These are phyloP conservation scores for Pollenia amentaria DNA, from an alignment of 2,888 invertebrate species.

Conservation along the genomic window DNA sequence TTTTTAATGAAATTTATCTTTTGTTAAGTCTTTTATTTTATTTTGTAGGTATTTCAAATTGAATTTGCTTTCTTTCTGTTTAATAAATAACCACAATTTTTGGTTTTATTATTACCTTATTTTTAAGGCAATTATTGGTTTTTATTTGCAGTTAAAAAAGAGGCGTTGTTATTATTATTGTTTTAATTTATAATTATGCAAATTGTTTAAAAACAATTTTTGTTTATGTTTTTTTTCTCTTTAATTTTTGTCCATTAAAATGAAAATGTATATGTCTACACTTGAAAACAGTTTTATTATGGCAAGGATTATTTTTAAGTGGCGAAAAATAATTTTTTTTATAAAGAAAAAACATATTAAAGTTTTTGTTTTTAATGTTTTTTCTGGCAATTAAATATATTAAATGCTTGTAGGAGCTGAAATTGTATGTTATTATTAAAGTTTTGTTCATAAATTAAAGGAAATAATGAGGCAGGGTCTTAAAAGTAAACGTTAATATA, in stretches of 20 bases:
- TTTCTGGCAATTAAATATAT: conserved; percentile 5
- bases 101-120: conserved; percentile 66
- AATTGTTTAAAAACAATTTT: conserved; percentile 66
- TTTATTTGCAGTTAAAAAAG: conserved; percentile 55
- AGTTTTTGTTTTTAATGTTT: neutral
- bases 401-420: neutral
- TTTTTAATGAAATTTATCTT: neutral
- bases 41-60: conserved; percentile 23
- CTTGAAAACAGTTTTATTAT: conserved; percentile 46
- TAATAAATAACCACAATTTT: conserved; percentile 64
- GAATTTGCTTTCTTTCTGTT: conserved; percentile 27
- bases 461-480: neutral
- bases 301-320: conserved; percentile 47
- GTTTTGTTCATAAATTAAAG: conserved; percentile 23
- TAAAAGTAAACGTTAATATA: neutral
- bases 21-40: neutral
- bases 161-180: conserved; percentile 66
- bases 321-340: neutral
- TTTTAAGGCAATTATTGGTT: conserved; percentile 67
- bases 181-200: conserved; percentile 71
- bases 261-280: conserved; percentile 12
- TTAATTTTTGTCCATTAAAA: conserved; percentile 7
- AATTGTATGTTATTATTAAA: conserved; percentile 22
- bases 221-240: neutral
- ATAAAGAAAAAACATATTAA: neutral